phyloP scores from a whole-genome alignment of 1,140 invertebrate genomes.

The Vanessa atalanta region DNA sequence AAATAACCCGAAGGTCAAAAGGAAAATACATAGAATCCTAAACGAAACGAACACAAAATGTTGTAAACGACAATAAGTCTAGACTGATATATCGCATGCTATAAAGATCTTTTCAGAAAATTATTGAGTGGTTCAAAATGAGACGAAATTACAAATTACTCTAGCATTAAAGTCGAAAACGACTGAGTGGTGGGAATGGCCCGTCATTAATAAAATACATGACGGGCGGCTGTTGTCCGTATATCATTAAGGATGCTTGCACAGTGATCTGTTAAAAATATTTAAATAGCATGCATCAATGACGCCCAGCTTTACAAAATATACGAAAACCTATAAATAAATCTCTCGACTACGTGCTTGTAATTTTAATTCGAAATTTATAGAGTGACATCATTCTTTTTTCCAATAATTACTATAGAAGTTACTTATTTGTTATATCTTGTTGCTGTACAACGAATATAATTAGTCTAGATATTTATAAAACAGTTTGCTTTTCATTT shows the following conservation, averaged over 20 bases:
- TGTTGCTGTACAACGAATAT: background rate
- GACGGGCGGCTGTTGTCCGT: constrained; percentile 31
- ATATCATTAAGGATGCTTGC: constrained; percentile 26
- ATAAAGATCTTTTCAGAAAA: constrained; percentile 40
- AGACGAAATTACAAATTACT: constrained; percentile 53
- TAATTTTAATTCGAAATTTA: too few relatives aligned
- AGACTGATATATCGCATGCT: constrained; percentile 14
- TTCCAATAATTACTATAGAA: background rate
- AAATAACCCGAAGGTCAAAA: too few relatives aligned
- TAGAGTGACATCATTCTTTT: too few relatives aligned
- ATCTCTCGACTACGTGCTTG: too few relatives aligned
- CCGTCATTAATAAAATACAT: constrained; percentile 47
- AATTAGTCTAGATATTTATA: background rate
- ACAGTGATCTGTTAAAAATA: constrained; percentile 15
- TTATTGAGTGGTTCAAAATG: constrained; percentile 52
- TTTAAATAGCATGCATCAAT: background rate
- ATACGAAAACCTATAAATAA: background rate
- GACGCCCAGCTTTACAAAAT: background rate
- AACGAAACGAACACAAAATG: background rate
- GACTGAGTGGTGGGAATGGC: constrained; percentile 41
- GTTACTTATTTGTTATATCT: background rate
- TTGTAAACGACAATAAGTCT: background rate
- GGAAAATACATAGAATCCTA: too few relatives aligned
- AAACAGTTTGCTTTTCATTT: background rate
- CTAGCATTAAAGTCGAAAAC: constrained; percentile 47